Base-by-base conservation (phyloP, 2,888 invertebrate species). In the Dione vanillae region DNA sequence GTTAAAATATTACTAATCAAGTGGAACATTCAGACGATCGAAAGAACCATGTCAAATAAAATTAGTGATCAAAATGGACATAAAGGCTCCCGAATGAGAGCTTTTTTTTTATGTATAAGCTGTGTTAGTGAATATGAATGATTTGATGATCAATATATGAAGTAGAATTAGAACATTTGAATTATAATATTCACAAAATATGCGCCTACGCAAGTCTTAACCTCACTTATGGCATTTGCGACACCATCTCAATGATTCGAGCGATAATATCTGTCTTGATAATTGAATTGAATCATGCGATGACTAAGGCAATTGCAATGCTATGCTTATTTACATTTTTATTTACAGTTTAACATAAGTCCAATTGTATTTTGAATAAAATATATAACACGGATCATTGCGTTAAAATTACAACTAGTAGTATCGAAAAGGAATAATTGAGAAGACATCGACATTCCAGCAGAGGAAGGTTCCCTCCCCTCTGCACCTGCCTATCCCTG, bases 401-500 rank as follows among this genome's bases (percentile, higher is more conserved):
- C 47, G n/a, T 16, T 9, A 35, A 35, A 62, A 27, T 47, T 35
- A 58, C 37, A 40, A 58, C 8, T 16, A 16, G 16, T 37, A 45
- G 35, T 37, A 16, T 41, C 54, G 64, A 52, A 62, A 45, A 47
- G 56, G 54, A 65, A 67, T 68, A 56, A 58, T 70, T 65, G 66
- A 72, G 77, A 75, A 75, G 72, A 71, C 77, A 75, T 76, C 76
- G 78, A 78, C 82, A 83, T 85, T 83, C 85, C 83, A 77, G 70
- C 71, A 75, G 78, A 78, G 80, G 79, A 79, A 78, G 78, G 74
- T 74, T 67, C 74, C 78, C 77, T 68, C 71, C 74, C 74, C 78
- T 70, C 79, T 75, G 79, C 85, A 83, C 83, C 83, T 82, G 84
- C 84, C 78, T 27, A 80, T 82, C 81, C 80, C 78, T 72, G 72